Evolutionary conservation across 2,113 vertebrate genomes (phyloP), one percentile per base, ranked within the genome.

Genomic region (Crocuta crocuta): DNA sequence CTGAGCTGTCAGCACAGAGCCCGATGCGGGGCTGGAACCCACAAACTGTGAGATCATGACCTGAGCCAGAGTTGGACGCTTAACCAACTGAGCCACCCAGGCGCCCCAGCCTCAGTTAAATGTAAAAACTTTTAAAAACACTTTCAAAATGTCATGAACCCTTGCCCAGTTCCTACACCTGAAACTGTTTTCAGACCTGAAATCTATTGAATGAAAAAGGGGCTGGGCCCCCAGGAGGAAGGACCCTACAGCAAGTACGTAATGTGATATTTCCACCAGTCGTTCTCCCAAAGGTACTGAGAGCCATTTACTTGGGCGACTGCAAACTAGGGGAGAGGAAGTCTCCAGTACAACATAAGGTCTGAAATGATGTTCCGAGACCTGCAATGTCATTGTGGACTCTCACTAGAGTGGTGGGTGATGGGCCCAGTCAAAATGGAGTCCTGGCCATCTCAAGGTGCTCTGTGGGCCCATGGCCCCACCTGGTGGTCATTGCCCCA

Each of bases 111-210:
- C 39, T 88, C 48, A 71, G 80, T 66, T 78, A 70, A 84, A 83
- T 89, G 58, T 48, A 35, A 95, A 65, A 55, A 4, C 63, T 94
- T 70, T 50, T 0, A 76, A 73, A 45, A 2, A 73, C 21, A 39
- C 43, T 85, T 61, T 13, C 3, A 33, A 58, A 79, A 80, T 10
- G 16, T 35, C 45, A 58, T 68, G 43, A 91, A 87, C 13, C 21
- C 28, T 70, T 70, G 79, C 12, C 82, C 74, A 78, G 78, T 78
- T 91, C 82, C 73, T 88, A 88, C 43, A 65, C 78, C 50, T 61
- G 39, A 92, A 45, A 71, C 26, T 58, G 55, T 95, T 88, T 90
- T 89, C 79, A 85, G 45, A 80, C 15, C 31, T 87, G 70, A 94
- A 81, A 91, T 61, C 74, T 61, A 58, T 4, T 93, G 45, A 66